Percentiles rank a stretch among this genome's conserved stretches.
Evolutionary conservation across 1,140 invertebrate species (phyloP).

Genomic region (Drosophila grimshawi): DNA sequence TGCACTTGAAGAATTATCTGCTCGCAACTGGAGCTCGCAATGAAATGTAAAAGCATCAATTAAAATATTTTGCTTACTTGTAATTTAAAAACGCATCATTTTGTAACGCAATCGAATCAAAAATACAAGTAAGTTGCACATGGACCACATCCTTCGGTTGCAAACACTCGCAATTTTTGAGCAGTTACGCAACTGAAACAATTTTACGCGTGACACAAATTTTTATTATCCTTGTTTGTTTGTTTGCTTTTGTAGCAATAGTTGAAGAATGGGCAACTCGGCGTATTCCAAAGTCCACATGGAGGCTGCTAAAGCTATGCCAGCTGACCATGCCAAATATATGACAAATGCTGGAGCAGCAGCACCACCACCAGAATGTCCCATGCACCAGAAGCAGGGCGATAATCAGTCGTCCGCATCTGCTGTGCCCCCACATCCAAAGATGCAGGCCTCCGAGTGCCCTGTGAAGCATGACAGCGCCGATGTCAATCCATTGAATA

Average conservation of each 20-base stretch:
- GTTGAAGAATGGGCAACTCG: conserved; percentile 64
- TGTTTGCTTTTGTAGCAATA: conserved; percentile 3
- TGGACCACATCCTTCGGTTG: no score
- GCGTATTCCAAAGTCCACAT: conserved; percentile 58
- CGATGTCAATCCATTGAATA: conserved; percentile 92
- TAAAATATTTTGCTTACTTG: conserved; percentile 45
- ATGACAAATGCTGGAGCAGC: conserved; percentile 32
- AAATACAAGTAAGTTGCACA: conserved; percentile 38
- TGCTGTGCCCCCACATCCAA: conserved; percentile 69
- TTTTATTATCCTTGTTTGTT: conserved; percentile 5
- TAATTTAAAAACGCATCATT: conserved; percentile 14
- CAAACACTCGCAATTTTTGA: neutral
- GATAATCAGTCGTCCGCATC: conserved; percentile 46
- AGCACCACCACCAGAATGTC: conserved; percentile 88
- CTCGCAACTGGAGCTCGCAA: conserved; percentile 35
- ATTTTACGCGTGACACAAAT: conserved; percentile 58
- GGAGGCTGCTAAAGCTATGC: conserved; percentile 61
- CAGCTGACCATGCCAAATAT: conserved; percentile 62
- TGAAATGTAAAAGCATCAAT: conserved; percentile 61
- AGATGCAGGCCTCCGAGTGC: conserved; percentile 86
- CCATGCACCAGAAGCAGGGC: conserved; percentile 88
- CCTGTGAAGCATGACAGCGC: conserved; percentile 87
- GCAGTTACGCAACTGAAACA: conserved; percentile 64
- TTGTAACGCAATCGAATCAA: neutral
- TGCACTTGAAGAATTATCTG: conserved; percentile 31